phyloP scores from a whole-genome alignment of 2,113 vertebrate species.

The Piprites chloris region DNA sequence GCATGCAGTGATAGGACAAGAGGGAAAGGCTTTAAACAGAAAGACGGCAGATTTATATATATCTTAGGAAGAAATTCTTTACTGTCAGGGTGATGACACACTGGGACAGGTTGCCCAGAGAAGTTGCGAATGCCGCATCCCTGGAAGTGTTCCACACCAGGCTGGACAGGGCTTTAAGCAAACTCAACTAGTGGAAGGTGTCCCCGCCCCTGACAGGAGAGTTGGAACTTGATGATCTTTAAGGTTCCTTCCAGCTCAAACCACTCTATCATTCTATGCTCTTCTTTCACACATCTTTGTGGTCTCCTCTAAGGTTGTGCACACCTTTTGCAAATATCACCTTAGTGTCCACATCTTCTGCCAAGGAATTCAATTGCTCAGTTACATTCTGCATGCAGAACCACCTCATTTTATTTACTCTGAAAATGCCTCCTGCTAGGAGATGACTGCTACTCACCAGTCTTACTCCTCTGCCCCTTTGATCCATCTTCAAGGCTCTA shows the following conservation, averaged over 20 bases:
- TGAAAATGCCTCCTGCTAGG: not conserved
- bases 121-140: not conserved
- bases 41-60: not conserved
- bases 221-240: not conserved
- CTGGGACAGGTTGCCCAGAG: not conserved
- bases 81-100: not conserved
- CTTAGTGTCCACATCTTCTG: not conserved
- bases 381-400: not conserved
- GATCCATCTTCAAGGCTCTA: not conserved
- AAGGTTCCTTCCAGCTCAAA: not conserved
- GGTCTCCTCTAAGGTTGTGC: not conserved
- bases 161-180: not conserved
- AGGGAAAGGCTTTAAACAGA: not conserved
- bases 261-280: not conserved
- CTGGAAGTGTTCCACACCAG: not conserved
- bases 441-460: not conserved
- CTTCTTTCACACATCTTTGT: not conserved
- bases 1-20: not conserved
- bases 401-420: not conserved
- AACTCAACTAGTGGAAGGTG: not conserved
- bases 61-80: not conserved
- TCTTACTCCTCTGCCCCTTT: not conserved
- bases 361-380: not conserved
- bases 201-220: not conserved
- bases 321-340: not conserved